phyloP scores from a whole-genome alignment of 1,140 invertebrate genomes.

The Aporrectodea caliginosa region DNA sequence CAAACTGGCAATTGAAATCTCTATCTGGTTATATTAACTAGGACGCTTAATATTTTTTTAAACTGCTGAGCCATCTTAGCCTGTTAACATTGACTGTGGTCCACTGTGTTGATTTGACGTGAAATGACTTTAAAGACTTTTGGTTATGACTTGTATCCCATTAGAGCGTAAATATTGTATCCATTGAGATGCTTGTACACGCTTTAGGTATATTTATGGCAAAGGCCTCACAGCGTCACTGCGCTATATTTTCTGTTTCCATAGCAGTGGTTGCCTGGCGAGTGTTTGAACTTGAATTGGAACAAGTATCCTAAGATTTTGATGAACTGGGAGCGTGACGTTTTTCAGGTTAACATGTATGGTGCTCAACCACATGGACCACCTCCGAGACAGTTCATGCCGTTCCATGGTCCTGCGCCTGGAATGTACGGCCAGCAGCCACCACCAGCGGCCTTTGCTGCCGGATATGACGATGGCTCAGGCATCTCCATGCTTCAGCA shows the following conservation, averaged over 20 bases:
- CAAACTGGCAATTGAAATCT: too few species aligned
- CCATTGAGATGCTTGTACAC: not conserved
- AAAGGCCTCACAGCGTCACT: too few species aligned
- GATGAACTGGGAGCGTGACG: too few species aligned
- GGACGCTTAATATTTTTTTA: too few species aligned
- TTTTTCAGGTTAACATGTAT: not conserved
- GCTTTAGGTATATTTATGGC: not conserved
- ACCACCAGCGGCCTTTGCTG: slow-evolving; percentile 37
- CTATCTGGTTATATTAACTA: too few species aligned
- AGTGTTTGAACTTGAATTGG: too few species aligned
- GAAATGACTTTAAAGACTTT: too few species aligned
- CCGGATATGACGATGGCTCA: slow-evolving; percentile 37
- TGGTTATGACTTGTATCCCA: not conserved
- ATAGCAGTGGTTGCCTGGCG: too few species aligned
- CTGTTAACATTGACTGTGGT: too few species aligned
- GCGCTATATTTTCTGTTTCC: not conserved
- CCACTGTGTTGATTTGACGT: too few species aligned
- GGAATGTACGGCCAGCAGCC: not conserved
- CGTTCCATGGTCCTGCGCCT: not conserved
- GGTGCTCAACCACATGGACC: not conserved
- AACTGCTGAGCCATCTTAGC: too few species aligned
- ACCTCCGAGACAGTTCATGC: not conserved
- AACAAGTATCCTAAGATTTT: too few species aligned
- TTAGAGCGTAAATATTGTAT: not conserved
- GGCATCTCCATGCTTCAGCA: slow-evolving; percentile 61